Conservation (phyloP, 1,140 invertebrate species). For the Hyphantria cunea region DNA sequence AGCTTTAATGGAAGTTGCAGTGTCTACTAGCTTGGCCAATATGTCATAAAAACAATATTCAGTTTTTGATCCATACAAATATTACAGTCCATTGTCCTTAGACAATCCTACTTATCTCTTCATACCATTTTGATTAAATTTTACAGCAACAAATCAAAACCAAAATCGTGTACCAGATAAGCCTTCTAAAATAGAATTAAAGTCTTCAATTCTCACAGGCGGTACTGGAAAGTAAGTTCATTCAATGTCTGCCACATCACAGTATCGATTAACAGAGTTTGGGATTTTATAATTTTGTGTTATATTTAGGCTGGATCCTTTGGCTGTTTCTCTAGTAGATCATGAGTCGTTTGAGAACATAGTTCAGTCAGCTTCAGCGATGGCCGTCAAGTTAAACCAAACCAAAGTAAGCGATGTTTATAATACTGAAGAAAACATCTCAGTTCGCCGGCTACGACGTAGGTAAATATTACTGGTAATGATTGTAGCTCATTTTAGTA, state of each 20-base stretch:
- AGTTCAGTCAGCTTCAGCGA: conserved; percentile 59
- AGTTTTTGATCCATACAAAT: too few species aligned
- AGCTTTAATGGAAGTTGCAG: too few species aligned
- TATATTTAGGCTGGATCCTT: conserved; percentile 19
- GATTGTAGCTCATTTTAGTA: too few species aligned
- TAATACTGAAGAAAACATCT: not conserved
- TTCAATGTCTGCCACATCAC: too few species aligned
- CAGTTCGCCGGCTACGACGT: not conserved
- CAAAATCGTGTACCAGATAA: not conserved
- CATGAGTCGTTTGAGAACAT: conserved; percentile 71
- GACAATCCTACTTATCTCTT: too few species aligned
- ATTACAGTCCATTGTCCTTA: too few species aligned
- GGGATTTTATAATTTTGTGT: not conserved
- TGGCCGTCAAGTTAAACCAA: conserved; percentile 53
- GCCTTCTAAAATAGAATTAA: not conserved
- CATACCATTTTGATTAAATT: too few species aligned
- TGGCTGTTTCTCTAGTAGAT: conserved; percentile 50
- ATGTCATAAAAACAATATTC: too few species aligned
- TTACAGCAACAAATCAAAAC: conserved; percentile 2
- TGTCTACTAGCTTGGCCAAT: too few species aligned
- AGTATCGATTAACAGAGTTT: too few species aligned
- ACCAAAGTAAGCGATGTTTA: conserved; percentile 6
- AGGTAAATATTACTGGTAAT: not conserved
- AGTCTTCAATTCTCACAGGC: not conserved
- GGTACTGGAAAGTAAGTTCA: too few species aligned